Base-by-base conservation (phyloP, 2,113 vertebrate species). In the Chionomys nivalis region DNA sequence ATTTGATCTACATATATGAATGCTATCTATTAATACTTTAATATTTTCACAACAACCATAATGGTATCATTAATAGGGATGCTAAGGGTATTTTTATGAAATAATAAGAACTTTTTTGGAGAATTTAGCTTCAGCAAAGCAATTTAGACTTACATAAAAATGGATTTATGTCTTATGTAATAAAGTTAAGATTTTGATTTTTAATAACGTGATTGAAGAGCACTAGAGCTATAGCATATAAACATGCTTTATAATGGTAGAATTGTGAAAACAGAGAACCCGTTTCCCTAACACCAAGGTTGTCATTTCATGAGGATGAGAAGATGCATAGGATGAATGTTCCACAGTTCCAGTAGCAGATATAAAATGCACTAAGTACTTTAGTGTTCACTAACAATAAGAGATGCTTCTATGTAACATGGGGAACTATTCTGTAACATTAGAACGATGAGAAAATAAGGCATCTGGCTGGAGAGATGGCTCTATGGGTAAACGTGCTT, bases 361-460 rank as follows among this genome's bases (percentile, higher is more conserved):
- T 14, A 86, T 94, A 39, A 82, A 31, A 89, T n/a, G 55, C 26
- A 94, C 42, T 10, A 91, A 42, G 77, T 79, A 95, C 86, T 92
- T 98, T 90, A 94, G 95, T 96, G 95, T 97, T 92, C 58, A 89
- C 3, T 97, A 73, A 90, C 92, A 58, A 95, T 78, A 95, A 97
- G 96, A 93, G 23, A 77, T 89, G 82, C n/a, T 93, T 93, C 87
- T 61, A 7, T 91, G 49, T 39, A 83, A 95, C 96, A 90, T 81
- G 63, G 44, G 33, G 86, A 95, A 87, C 44, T 61, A 0, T 73
- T 81, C 95, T 97, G 58, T 58, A 91, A 89, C 83, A 85, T 97
- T 95, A 92, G n/a, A 96, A 96, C 93, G 94, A 96, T 75, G 42
- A n/a, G 96, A 97, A 85, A 94, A 93, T 94, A 97, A 97, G 16